Base-by-base conservation (phyloP, 2,888 invertebrate species). In the Troides aeacus region DNA sequence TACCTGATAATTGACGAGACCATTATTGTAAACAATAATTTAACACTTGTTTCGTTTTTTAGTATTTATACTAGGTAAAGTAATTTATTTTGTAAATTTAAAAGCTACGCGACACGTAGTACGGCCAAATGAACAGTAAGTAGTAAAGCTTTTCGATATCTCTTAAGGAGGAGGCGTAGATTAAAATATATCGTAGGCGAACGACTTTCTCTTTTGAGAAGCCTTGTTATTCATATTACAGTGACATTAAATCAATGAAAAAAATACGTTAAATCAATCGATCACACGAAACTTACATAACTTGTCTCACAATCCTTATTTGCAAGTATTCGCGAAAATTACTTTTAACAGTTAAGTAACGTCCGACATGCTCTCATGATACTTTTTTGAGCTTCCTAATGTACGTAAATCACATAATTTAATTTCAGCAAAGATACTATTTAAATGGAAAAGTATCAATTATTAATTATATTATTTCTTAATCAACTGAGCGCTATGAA, bases 131-230 rank as follows among this genome's bases (percentile, higher is more conserved):
- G 69, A 71, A 72, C 74, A 75, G 74, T 75, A 72, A 72, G 68
- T 68, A 73, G 46, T 62, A 62, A 66, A 66, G 64, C 57, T 66
- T 66, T 79, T 75, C 74, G 73, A 73, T 76, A 72, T 74, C 73
- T 72, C 74, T 72, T 76, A 75, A 71, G 73, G 80, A 79, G 81
- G 83, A 83, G 75, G 81, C 73, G 77, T 79, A 72, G 75, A 75
- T 60, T 74, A 74, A 75, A 73, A 72, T 72, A 73, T 64, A 39
- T 74, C 75, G 86, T 87, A 85, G 87, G 88, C 85, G 86, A 84
- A 86, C 85, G 83, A 88, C 91, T 91, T 91, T 91, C 91, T 86
- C 89, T 89, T 86, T 82, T 78, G 75, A 74, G 76, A 77, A 77
- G 74, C 76, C 77, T 78, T 75, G 75, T 72, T 71, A 65, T 15